phyloP scores from a whole-genome alignment of 2,797 vertebrate genomes.

The Rhynchonycteris naso region DNA sequence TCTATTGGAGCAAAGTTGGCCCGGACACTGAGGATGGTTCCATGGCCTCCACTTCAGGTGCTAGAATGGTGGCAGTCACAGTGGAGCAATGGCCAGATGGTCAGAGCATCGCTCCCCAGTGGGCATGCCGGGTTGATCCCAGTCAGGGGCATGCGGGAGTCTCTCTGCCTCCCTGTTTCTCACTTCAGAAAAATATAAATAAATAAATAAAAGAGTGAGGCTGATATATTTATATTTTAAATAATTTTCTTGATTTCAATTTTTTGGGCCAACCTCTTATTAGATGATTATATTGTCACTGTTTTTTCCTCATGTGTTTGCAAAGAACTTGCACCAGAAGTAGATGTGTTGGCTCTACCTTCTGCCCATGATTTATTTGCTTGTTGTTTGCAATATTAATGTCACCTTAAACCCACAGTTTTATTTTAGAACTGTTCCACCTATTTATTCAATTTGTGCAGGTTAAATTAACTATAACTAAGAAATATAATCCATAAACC shows the following conservation, averaged over 20 bases:
- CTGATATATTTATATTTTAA: slow-evolving; percentile 32
- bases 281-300: background rate
- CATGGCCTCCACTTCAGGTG: too few species aligned
- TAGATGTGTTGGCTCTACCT: background rate
- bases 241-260: slow-evolving; percentile 24
- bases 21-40: too few species aligned
- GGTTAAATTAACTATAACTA: background rate
- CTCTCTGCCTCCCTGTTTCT: too few species aligned
- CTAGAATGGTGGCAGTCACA: too few species aligned
- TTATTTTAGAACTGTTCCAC: background rate
- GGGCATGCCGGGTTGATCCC: too few species aligned
- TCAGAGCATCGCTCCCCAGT: too few species aligned
- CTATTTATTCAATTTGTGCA: background rate
- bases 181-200: too few species aligned
- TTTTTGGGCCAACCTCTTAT: background rate
- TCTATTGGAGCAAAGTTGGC: too few species aligned
- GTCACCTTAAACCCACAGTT: background rate
- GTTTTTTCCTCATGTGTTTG: background rate
- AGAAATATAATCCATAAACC: background rate
- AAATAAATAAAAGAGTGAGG: background rate
- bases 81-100: too few species aligned
- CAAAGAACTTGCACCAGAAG: background rate
- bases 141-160: too few species aligned
- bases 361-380: background rate
- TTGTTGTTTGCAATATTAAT: background rate